Conservation (phyloP, 2,797 vertebrate species). For the Peromyscus attwateri region DNA sequence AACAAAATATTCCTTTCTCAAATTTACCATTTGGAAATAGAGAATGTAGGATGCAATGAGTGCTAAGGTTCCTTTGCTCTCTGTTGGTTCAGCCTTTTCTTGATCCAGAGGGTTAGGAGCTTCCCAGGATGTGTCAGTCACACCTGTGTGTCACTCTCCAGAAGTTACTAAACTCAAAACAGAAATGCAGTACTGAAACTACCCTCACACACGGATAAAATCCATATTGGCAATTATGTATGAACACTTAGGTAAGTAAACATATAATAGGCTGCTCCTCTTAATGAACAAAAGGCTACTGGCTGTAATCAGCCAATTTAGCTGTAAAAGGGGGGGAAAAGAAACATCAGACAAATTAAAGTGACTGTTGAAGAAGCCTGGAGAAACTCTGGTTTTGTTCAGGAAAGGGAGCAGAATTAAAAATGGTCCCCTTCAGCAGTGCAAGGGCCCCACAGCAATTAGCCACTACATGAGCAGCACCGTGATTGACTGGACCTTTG, state of each 20-base stretch:
- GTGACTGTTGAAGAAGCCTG: slow-evolving; percentile 66
- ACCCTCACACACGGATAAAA: not conserved
- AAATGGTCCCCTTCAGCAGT: slow-evolving; percentile 30
- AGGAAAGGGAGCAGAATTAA: slow-evolving; percentile 71
- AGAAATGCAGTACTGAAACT: slow-evolving; percentile 28
- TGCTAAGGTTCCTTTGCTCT: not conserved
- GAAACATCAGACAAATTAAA: slow-evolving; percentile 76
- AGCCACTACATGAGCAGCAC: slow-evolving; percentile 77
- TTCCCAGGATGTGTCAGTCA: slow-evolving; percentile 7
- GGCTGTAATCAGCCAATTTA: slow-evolving; percentile 78
- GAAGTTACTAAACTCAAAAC: slow-evolving; percentile 9
- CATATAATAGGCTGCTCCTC: slow-evolving; percentile 36
- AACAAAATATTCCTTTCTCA: not conserved
- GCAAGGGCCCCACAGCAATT: slow-evolving; percentile 78
- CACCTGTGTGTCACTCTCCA: not conserved
- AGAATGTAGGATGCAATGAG: not conserved
- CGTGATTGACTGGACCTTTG: slow-evolving; percentile 84
- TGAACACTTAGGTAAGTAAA: slow-evolving; percentile 68
- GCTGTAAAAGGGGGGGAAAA: slow-evolving; percentile 70
- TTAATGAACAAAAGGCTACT: slow-evolving; percentile 64
- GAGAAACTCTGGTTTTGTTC: slow-evolving; percentile 68
- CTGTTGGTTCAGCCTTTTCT: not conserved
- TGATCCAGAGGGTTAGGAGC: not conserved
- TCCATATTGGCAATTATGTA: slow-evolving; percentile 71
- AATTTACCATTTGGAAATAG: not conserved